A percentile compares a stretch with the other conserved stretches of the same genome.
Evolutionary conservation across 2,888 invertebrate species (phyloP).

Genomic region (Rotaria macrura): DNA sequence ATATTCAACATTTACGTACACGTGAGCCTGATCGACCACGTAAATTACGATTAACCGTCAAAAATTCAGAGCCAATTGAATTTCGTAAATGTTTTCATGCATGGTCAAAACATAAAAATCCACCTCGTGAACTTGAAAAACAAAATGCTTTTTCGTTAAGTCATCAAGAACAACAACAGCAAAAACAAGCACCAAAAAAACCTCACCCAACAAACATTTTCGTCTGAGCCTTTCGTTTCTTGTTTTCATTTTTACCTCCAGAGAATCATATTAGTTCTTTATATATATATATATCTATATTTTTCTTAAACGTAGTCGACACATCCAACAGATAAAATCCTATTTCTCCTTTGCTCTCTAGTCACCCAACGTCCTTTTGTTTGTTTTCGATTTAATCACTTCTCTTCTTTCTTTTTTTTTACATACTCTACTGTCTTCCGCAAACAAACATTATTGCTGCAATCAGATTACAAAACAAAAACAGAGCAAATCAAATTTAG

Average conservation of each 20-base stretch:
- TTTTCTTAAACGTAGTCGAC: neutral
- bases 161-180: neutral
- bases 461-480: neutral
- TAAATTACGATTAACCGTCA: conserved; percentile 82
- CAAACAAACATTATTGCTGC: neutral
- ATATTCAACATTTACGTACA: conserved; percentile 87
- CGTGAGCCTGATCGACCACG: conserved; percentile 81
- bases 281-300: neutral
- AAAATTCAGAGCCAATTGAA: conserved; percentile 83
- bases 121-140: conserved; percentile 30
- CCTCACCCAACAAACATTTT: neutral
- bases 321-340: neutral
- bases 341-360: neutral
- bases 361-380: neutral
- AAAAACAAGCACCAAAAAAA: conserved; percentile 9
- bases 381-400: neutral
- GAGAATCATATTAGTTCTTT: conserved; percentile 7
- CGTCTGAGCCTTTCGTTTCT: neutral
- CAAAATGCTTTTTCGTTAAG: neutral
- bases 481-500: neutral
- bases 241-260: neutral
- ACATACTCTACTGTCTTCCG: neutral
- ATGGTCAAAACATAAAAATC: conserved; percentile 56
- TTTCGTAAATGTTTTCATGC: conserved; percentile 98
- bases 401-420: neutral